Percentiles rank a stretch among this genome's conserved stretches.
Evolutionary conservation across 2,888 invertebrate species (phyloP).

Genomic region (Portevinia maculata): DNA sequence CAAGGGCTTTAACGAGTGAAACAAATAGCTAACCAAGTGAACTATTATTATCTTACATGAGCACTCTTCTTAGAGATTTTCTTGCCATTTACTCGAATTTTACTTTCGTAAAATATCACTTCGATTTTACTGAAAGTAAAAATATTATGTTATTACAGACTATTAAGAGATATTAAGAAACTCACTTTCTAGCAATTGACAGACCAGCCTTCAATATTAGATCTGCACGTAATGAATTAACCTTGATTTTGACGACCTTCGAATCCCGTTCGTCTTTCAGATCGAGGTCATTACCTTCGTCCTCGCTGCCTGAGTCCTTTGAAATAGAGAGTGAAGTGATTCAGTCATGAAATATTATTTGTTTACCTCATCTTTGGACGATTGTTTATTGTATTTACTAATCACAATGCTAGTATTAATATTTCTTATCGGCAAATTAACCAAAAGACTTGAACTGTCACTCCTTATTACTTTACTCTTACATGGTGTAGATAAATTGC

Average conservation of each 20-base stretch:
- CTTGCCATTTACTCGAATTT: conserved; percentile 90
- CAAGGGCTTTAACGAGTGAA: too few relatives aligned
- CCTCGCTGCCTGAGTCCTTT: conserved; percentile 84
- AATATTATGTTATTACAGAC: too few relatives aligned
- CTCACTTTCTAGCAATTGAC: conserved; percentile 89
- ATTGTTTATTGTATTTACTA: conserved; percentile 54
- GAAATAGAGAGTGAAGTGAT: neutral
- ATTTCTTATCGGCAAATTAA: neutral
- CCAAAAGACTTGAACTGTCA: neutral
- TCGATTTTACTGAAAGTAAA: conserved; percentile 88
- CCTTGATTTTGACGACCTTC: conserved; percentile 86
- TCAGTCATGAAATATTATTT: too few relatives aligned
- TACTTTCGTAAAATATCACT: conserved; percentile 90
- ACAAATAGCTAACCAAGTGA: too few relatives aligned
- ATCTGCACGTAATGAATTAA: conserved; percentile 89
- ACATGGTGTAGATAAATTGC: neutral
- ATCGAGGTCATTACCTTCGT: conserved; percentile 83
- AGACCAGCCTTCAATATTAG: conserved; percentile 87
- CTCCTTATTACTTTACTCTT: conserved; percentile 10
- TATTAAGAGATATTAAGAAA: too few relatives aligned
- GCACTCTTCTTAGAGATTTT: conserved; percentile 90
- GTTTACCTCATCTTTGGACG: conserved; percentile 49
- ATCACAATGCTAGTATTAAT: conserved; percentile 34
- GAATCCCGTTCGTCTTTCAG: conserved; percentile 85
- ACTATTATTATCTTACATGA: conserved; percentile 83